Base-by-base conservation (phyloP, 2,888 invertebrate species). In the Dyspetes luteomarginatus region DNA sequence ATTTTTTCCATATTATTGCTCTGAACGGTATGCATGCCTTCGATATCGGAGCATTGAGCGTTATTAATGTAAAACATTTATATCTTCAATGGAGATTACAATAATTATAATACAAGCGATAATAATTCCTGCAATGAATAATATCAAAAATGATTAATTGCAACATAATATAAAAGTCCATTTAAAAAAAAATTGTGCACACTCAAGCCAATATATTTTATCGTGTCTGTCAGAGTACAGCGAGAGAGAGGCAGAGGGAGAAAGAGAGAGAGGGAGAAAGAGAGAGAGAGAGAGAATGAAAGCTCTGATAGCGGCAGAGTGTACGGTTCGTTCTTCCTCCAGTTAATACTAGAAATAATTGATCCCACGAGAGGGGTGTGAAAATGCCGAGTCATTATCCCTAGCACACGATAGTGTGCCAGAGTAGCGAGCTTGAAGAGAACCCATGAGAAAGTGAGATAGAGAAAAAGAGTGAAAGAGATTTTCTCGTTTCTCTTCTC, bases 311-410 rank as follows among this genome's bases (percentile, higher is more conserved):
- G 83, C 41, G 80, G 83, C 85, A 88, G 22, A 22, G 52, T 41
- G 41, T 41, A 52, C 50, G 30, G 36, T 62, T 62, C 26, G 41
- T 89, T 89, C 82, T 86, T 88, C 85, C 86, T 84, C 87, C 15
- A 19, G n/a, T 72, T 88, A 88, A 86, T 86, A 85, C 87, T 86
- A 87, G 87, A 89, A 90, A 89, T 90, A 90, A 90, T 90, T 90
- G 89, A 89, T 89, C 87, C 89, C 87, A 83, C 69, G 88, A 86
- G 87, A 81, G 82, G 78, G 72, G 82, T 30, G 85, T 17, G 82
- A 83, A 88, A 86, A 87, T 86, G 85, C 84, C 83, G 86, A 87
- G 87, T 88, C 88, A 87, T 90, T 89, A 88, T 88, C 71, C 81
- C 81, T 77, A 82, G 85, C 17, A 85, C 85, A 85, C 85, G 87